Conservation (phyloP, 1,140 invertebrate species). For the Samia ricini region DNA sequence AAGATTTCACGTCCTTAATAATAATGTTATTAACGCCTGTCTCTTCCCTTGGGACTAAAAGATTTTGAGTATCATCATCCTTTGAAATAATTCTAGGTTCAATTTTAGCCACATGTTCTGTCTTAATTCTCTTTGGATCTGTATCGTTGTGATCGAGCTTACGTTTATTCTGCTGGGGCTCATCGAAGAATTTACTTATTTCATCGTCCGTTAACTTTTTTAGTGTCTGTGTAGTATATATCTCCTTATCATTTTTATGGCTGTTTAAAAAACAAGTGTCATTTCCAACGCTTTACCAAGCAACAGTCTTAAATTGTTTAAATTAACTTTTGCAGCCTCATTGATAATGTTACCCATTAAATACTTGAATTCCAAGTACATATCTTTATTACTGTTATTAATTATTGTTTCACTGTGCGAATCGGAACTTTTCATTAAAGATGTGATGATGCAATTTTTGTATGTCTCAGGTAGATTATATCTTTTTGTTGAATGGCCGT, state of each 20-base stretch:
- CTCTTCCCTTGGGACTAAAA: background rate
- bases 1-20: background rate
- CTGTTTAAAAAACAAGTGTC: slow-evolving; percentile 37
- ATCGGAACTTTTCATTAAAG: slow-evolving; percentile 27
- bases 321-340: slow-evolving; percentile 37
- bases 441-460: slow-evolving; percentile 36
- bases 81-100: background rate
- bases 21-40: background rate
- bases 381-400: slow-evolving; percentile 20
- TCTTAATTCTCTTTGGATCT: background rate
- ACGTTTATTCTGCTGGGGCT: background rate
- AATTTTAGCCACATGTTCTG: background rate
- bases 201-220: slow-evolving; percentile 24
- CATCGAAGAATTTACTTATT: slow-evolving; percentile 12
- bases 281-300: slow-evolving; percentile 52
- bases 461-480: slow-evolving; percentile 31
- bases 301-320: slow-evolving; percentile 31
- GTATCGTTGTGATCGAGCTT: background rate
- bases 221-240: slow-evolving; percentile 6
- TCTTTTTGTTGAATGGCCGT: slow-evolving; percentile 22
- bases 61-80: background rate
- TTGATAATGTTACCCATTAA: slow-evolving; percentile 41
- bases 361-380: slow-evolving; percentile 45
- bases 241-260: slow-evolving; percentile 20
- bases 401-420: slow-evolving; percentile 12